Percentiles rank a stretch among this genome's conserved stretches.
These are phyloP conservation scores for Eledona agricola DNA, from an alignment of 2,888 invertebrate species.

Conservation along the genomic window DNA sequence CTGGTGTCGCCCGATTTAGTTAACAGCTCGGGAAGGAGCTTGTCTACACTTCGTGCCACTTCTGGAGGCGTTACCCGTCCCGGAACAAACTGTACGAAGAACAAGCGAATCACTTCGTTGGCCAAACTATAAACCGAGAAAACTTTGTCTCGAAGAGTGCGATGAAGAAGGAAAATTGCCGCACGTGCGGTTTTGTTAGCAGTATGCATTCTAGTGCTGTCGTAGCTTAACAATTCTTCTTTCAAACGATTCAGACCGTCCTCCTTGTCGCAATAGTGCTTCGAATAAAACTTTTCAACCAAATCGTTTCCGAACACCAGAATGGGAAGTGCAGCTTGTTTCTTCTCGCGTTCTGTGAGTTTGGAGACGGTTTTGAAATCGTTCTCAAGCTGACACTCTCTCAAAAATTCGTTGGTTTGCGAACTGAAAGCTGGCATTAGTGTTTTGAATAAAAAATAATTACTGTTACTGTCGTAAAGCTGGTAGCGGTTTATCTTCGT, in stretches of 20 bases:
- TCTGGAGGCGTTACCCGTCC: slow-evolving; percentile 85
- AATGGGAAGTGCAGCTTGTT: slow-evolving; percentile 89
- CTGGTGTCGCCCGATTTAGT: slow-evolving; percentile 90
- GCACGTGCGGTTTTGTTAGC: slow-evolving; percentile 86
- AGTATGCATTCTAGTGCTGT: slow-evolving; percentile 63
- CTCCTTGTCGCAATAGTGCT: slow-evolving; percentile 89
- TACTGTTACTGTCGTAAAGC: slow-evolving; percentile 82
- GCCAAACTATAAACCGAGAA: slow-evolving; percentile 88
- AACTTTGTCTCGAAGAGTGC: slow-evolving; percentile 86
- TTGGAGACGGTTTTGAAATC: slow-evolving; percentile 67
- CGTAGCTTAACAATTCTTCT: slow-evolving; percentile 65
- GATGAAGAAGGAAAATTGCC: slow-evolving; percentile 79
- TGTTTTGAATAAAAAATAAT: slow-evolving; percentile 5
- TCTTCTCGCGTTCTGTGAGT: slow-evolving; percentile 81
- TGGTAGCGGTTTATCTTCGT: slow-evolving; percentile 86
- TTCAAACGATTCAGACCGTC: slow-evolving; percentile 80
- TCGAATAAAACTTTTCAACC: slow-evolving; percentile 91
- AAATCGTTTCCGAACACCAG: slow-evolving; percentile 89
- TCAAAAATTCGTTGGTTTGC: slow-evolving; percentile 83
- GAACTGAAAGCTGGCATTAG: slow-evolving; percentile 67
- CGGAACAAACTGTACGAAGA: slow-evolving; percentile 86
- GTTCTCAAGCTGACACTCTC: slow-evolving; percentile 72
- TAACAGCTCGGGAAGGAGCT: slow-evolving; percentile 81
- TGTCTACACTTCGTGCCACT: slow-evolving; percentile 83
- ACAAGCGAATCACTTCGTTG: slow-evolving; percentile 80